Evolutionary conservation across 2,888 invertebrate species (phyloP).

Genomic region (Calameuta idolon): DNA sequence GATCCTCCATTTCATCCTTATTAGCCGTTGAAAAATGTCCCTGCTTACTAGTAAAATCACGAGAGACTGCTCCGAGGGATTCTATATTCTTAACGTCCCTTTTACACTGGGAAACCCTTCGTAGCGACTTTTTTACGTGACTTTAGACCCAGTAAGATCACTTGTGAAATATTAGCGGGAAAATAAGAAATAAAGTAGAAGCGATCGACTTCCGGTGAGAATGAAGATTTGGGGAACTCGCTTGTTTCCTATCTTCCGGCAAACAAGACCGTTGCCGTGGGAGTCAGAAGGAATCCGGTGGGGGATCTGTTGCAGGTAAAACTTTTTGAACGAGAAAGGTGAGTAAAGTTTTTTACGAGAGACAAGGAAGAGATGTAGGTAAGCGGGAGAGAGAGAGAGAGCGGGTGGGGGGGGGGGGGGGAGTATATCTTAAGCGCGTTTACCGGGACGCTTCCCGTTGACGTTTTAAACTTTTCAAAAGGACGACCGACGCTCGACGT

Average conservation of each 20-base stretch:
- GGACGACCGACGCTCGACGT: constrained; percentile 17
- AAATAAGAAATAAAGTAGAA: neutral
- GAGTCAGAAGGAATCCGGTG: neutral
- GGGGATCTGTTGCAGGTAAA: neutral
- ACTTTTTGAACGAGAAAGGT: neutral
- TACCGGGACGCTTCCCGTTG: neutral
- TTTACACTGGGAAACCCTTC: neutral
- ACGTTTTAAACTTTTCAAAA: constrained; percentile 38
- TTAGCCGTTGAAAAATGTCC: neutral
- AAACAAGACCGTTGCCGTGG: neutral
- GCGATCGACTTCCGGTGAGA: neutral
- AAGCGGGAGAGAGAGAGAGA: neutral
- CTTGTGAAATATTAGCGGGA: neutral
- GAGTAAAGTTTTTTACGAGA: neutral
- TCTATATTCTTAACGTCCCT: neutral
- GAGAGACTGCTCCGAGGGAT: neutral
- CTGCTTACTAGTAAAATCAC: neutral
- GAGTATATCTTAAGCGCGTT: neutral
- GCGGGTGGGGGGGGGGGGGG: neutral
- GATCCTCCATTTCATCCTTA: neutral
- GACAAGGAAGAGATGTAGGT: neutral
- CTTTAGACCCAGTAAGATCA: neutral
- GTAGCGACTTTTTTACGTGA: neutral
- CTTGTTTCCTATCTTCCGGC: neutral
- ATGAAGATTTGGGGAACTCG: neutral